These are phyloP conservation scores for Harlomillsia oculata DNA, from an alignment of 1,140 invertebrate genomes.

Conservation along the genomic window DNA sequence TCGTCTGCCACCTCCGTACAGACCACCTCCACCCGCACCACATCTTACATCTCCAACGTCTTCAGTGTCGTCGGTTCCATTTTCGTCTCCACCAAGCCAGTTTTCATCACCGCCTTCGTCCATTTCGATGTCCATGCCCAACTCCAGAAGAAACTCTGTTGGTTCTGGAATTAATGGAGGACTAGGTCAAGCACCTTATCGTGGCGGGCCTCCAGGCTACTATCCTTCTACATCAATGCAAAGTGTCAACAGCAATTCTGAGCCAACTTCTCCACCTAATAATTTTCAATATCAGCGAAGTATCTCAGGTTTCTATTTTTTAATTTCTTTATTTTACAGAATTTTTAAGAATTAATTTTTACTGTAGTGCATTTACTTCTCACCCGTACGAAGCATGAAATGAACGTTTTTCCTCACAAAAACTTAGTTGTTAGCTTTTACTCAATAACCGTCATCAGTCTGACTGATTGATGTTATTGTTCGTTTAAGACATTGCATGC, in stretches of 20 bases:
- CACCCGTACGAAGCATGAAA: background rate
- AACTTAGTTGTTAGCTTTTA: background rate
- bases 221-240: background rate
- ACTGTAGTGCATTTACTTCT: background rate
- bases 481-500: background rate
- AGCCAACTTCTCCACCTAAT: slow-evolving; percentile 8
- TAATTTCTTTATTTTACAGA: slow-evolving; percentile 3
- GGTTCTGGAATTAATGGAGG: background rate
- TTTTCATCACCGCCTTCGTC: background rate
- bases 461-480: background rate
- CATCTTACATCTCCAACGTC: slow-evolving; percentile 1
- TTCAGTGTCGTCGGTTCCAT: background rate
- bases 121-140: background rate
- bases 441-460: background rate
- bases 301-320: slow-evolving; percentile 28
- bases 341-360: background rate
- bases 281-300: slow-evolving; percentile 25
- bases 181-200: background rate
- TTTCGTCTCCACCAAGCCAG: background rate
- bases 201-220: background rate
- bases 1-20: slow-evolving; percentile 24
- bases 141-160: slow-evolving; percentile 5
- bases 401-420: background rate
- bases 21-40: slow-evolving; percentile 21
- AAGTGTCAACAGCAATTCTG: slow-evolving; percentile 10